Evolutionary conservation across 2,797 vertebrate genomes (phyloP).

Genomic region (Sparus aurata): DNA sequence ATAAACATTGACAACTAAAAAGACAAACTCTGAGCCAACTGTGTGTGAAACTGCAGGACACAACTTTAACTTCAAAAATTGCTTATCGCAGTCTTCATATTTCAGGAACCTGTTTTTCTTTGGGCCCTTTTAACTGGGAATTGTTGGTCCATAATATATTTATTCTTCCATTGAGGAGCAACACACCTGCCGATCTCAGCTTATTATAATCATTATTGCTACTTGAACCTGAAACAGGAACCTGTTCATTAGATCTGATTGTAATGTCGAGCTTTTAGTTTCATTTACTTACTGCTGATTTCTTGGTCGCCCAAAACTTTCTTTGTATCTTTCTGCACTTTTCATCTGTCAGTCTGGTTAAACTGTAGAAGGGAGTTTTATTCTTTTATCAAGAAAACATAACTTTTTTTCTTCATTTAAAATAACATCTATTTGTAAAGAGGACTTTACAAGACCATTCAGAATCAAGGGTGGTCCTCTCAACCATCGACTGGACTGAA

Average conservation of each 20-base stretch:
- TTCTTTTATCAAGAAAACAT: neutral
- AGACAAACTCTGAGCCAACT: no score
- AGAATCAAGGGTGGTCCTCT: neutral
- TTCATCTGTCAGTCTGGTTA: neutral
- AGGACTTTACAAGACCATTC: no score
- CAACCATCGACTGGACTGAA: neutral
- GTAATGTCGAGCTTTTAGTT: neutral
- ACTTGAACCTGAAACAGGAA: neutral
- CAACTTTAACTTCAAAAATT: no score
- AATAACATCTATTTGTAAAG: neutral
- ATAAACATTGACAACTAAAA: no score
- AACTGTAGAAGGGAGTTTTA: neutral
- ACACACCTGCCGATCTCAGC: no score
- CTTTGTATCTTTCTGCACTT: neutral
- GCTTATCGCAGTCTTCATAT: no score
- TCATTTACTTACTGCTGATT: neutral
- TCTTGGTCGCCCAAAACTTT: neutral
- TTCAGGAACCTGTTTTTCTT: no score
- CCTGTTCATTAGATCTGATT: neutral
- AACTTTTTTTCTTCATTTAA: neutral
- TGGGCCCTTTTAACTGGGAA: no score
- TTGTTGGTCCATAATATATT: no score
- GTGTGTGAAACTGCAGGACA: no score
- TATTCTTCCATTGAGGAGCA: no score
- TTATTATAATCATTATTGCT: neutral